Evolutionary conservation across 2,113 vertebrate genomes (phyloP), one percentile per base, ranked within the genome.

Genomic region (Brachyhypopomus gauderio): DNA sequence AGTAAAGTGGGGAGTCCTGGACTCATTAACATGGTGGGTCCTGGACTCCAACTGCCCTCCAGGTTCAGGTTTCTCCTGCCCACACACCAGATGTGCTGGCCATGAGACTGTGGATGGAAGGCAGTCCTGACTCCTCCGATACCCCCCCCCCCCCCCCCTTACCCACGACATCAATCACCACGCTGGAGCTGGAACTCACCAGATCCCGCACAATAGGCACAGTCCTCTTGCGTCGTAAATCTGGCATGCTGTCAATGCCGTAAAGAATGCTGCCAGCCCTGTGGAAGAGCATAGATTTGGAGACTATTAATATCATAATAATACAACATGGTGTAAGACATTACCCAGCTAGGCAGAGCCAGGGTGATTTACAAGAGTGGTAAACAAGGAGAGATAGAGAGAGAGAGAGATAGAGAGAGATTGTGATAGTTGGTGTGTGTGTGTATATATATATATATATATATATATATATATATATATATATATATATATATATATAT

Each of bases 221-320:
- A 45, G 96, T 97, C 90, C 98, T 98, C 88, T 98, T 97, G 75
- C 96, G 96, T 11, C 98, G 94, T 87, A 99, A 95, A 93, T 99
- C 97, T 85, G 98, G 98, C 98, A 99, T 99, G 87, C 98, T 99
- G 90, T 99, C 98, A 88, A 99, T 99, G 85, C 98, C 97, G 52
- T 98, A 99, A 83, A 99, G 95, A 73, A 96, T 97, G 84, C 93
- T 92, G 73, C 95, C 95, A 88, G 93, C 89, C 85, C 97, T 99
- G 88, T 56, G 84, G 79, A 86, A 88, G 85, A 84, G 91, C 83
- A 90, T 85, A 91, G 91, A 87, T 92, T 92, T 85, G 87, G 89
- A 89, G 89, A 89, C 89, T 90, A 92, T 94, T 93, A 94, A 93
- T 92, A 93, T 92, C 90, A 92, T 93, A 91, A 94, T 92, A 94